These are phyloP conservation scores for Anser cygnoides DNA, from an alignment of 2,113 vertebrate species.

Conservation along the genomic window DNA sequence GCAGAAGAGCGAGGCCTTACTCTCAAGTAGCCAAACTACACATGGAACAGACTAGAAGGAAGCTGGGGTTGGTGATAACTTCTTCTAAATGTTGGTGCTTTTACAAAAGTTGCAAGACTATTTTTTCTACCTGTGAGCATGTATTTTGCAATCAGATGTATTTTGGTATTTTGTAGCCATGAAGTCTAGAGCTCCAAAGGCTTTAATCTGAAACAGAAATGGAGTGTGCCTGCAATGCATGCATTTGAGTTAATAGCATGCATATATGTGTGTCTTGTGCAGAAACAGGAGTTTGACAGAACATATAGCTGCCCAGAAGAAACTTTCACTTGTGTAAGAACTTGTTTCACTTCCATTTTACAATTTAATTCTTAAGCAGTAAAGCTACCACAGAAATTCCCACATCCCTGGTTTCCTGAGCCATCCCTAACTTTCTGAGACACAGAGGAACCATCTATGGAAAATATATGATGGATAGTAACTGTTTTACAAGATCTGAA, in stretches of 20 bases:
- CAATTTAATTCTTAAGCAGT: not conserved
- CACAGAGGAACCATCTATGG: not conserved
- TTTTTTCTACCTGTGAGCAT: not conserved
- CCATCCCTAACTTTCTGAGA: not conserved
- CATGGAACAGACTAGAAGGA: not conserved
- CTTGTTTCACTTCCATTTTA: not conserved
- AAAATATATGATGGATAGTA: not conserved
- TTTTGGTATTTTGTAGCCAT: not conserved
- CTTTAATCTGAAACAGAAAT: not conserved
- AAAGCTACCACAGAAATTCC: not conserved
- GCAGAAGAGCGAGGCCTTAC: not conserved
- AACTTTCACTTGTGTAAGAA: not conserved
- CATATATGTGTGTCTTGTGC: not conserved
- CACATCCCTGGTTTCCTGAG: not conserved
- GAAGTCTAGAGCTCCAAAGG: not conserved
- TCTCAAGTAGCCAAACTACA: not conserved
- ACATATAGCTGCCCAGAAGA: not conserved
- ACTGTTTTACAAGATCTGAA: not conserved
- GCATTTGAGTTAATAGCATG: fast-evolving
- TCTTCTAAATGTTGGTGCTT: not conserved
- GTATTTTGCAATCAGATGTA: not conserved
- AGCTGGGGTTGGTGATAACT: not conserved
- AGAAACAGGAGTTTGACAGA: not conserved
- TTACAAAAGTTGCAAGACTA: not conserved
- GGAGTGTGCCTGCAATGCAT: not conserved